Percentiles rank a stretch among this genome's conserved stretches.
Evolutionary conservation across 2,888 invertebrate species (phyloP).

Genomic region (Orchesellides sinensis): DNA sequence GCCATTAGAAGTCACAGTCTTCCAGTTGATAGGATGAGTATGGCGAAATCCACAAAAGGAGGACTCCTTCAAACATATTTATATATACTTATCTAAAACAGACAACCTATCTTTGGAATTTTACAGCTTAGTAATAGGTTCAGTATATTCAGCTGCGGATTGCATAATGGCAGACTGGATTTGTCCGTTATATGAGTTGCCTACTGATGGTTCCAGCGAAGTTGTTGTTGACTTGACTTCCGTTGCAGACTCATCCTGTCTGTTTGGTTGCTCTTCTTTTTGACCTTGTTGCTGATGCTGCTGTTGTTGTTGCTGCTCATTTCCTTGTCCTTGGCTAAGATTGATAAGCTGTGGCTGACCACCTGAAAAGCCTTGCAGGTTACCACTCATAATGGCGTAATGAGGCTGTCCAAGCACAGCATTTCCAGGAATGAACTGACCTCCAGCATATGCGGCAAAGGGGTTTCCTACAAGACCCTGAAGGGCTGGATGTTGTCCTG

Average conservation of each 20-base stretch:
- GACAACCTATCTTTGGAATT: no score
- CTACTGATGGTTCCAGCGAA: not conserved
- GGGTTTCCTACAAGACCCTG: not conserved
- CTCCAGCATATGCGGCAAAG: not conserved
- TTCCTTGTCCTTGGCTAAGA: not conserved
- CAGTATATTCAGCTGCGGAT: constrained; percentile 39
- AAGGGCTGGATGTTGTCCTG: not conserved
- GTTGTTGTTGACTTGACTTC: not conserved
- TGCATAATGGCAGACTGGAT: constrained; percentile 43
- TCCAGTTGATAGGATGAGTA: no score
- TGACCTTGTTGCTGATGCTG: constrained; percentile 24
- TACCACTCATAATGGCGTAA: constrained; percentile 12
- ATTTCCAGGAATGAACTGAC: constrained; percentile 24
- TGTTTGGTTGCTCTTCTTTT: constrained; percentile 30
- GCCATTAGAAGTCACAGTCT: no score
- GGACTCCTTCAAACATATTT: no score
- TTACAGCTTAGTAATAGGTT: constrained; percentile 48
- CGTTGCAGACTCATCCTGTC: constrained; percentile 15
- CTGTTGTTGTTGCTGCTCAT: constrained; percentile 21
- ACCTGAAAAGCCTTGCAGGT: constrained; percentile 2
- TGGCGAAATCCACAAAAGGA: no score
- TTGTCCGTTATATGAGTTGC: not conserved
- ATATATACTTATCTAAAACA: no score
- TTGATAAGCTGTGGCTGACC: no score
- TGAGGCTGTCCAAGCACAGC: constrained; percentile 41